Evolutionary conservation across 2,888 invertebrate genomes (phyloP).

Genomic region (Caenorhabditis sulstoni): DNA sequence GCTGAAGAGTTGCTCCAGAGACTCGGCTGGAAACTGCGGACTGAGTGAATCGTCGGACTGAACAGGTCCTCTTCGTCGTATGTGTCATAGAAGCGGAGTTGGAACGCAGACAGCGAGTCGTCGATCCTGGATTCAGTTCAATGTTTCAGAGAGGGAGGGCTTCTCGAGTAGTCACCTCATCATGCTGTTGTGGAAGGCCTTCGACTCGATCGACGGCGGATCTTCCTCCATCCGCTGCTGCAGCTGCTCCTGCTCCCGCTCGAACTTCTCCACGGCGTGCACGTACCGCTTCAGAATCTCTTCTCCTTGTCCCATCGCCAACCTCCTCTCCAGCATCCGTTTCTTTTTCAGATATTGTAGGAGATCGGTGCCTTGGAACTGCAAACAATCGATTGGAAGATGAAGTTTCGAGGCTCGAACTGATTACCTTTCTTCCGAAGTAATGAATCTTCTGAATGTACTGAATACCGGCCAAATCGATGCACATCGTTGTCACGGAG

Average conservation of each 20-base stretch:
- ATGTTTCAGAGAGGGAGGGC: not conserved
- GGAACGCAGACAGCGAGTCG: conserved; percentile 55
- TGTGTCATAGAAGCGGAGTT: conserved; percentile 57
- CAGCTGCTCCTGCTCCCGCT: conserved; percentile 40
- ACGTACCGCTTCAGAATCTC: conserved; percentile 76
- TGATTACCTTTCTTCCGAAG: conserved; percentile 78
- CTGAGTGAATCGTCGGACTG: conserved; percentile 62
- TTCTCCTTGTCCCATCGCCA: conserved; percentile 79
- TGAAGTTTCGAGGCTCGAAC: not conserved
- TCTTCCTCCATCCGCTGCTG: conserved; percentile 38
- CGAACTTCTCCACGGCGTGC: conserved; percentile 66
- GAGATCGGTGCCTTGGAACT: conserved; percentile 80
- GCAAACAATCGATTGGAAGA: conserved; percentile 15
- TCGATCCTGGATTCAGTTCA: conserved; percentile 41
- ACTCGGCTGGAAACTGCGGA: conserved; percentile 70
- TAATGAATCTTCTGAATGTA: conserved; percentile 81
- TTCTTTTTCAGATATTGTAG: conserved; percentile 79
- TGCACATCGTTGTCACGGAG: conserved; percentile 81
- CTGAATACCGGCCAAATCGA: conserved; percentile 80
- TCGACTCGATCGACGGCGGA: conserved; percentile 39
- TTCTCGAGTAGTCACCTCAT: conserved; percentile 47
- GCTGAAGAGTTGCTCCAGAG: conserved; percentile 75
- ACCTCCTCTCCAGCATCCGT: conserved; percentile 76
- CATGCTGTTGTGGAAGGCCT: conserved; percentile 51
- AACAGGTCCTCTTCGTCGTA: conserved; percentile 60